These are phyloP conservation scores for Cydia fagiglandana DNA, from an alignment of 1,140 invertebrate genomes.

Conservation along the genomic window DNA sequence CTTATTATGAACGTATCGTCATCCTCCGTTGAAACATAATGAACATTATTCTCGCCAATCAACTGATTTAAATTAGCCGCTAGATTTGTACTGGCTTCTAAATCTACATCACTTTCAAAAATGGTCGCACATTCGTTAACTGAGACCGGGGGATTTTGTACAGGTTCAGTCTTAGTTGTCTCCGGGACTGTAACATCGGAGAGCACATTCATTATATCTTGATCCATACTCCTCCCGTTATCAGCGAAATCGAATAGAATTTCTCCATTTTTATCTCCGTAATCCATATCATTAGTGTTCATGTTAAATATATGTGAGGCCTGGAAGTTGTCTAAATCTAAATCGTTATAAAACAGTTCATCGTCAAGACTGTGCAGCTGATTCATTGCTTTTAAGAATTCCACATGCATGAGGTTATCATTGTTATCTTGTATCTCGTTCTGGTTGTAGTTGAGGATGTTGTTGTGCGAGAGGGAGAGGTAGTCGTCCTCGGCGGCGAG, in stretches of 20 bases:
- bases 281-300: conserved; percentile 60
- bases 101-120: conserved; percentile 73
- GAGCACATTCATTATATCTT: conserved; percentile 67
- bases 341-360: conserved; percentile 68
- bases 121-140: conserved; percentile 70
- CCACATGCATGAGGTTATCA: conserved; percentile 68
- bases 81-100: conserved; percentile 69
- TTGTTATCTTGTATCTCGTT: conserved; percentile 44
- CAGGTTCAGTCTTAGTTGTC: conserved; percentile 38
- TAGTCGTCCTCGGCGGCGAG: conserved; percentile 70
- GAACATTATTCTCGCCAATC: conserved; percentile 71
- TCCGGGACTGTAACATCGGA: conserved; percentile 46
- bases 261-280: conserved; percentile 54
- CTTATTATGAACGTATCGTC: conserved; percentile 76
- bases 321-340: conserved; percentile 69
- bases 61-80: conserved; percentile 73
- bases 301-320: conserved; percentile 62
- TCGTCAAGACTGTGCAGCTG: conserved; percentile 65
- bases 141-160: conserved; percentile 43
- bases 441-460: conserved; percentile 44
- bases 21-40: conserved; percentile 74
- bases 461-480: conserved; percentile 56
- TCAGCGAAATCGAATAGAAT: conserved; percentile 65
- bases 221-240: conserved; percentile 54
- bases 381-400: conserved; percentile 70